Conservation (phyloP, 1,140 invertebrate genomes). For the Papilio glaucus region DNA sequence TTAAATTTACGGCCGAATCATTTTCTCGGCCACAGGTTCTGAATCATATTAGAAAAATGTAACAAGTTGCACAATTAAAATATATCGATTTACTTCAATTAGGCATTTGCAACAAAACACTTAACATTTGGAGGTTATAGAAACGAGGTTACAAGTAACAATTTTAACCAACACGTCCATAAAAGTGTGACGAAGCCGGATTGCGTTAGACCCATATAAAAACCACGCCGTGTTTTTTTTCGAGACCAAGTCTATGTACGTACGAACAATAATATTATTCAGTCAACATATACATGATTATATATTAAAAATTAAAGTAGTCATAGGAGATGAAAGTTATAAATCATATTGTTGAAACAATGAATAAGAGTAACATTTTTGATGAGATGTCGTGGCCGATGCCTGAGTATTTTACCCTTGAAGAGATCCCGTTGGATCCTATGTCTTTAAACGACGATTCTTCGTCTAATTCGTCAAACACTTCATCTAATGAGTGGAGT, state of each 20-base stretch:
- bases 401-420: too few species aligned
- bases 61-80: constrained; percentile 19
- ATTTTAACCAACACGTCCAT: constrained; percentile 37
- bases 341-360: too few species aligned
- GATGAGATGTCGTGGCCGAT: too few species aligned
- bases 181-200: constrained; percentile 32
- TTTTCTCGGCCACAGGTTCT: not conserved
- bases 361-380: too few species aligned
- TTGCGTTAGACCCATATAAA: constrained; percentile 33
- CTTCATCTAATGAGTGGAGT: too few species aligned
- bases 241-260: not conserved
- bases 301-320: not conserved
- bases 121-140: constrained; percentile 36
- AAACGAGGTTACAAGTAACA: constrained; percentile 36
- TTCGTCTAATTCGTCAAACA: too few species aligned
- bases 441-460: too few species aligned
- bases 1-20: not conserved
- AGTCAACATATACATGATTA: not conserved
- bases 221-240: constrained; percentile 6
- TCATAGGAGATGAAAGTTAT: too few species aligned
- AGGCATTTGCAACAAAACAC: constrained; percentile 33
- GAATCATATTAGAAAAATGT: constrained; percentile 17
- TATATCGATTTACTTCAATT: constrained; percentile 32
- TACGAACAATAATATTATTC: not conserved
- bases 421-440: too few species aligned